Percentiles rank a stretch among this genome's conserved stretches.
Evolutionary conservation across 1,140 invertebrate genomes (phyloP).

Genomic region (Drosophila santomea): DNA sequence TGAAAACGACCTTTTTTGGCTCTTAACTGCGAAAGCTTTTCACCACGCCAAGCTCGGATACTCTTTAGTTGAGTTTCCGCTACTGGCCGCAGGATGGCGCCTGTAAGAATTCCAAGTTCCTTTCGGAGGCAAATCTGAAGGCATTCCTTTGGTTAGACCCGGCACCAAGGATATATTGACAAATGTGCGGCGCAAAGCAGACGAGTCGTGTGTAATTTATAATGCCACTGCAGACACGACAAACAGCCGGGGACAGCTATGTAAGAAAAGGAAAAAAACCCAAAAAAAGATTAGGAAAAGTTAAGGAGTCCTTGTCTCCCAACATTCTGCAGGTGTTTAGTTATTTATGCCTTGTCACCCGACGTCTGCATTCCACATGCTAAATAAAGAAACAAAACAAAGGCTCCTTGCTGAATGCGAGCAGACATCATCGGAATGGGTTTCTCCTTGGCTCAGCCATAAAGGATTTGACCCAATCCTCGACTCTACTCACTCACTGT

Average conservation of each 20-base stretch:
- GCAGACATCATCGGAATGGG: constrained; percentile 36
- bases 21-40: constrained; percentile 53
- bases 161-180: constrained; percentile 56
- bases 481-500: constrained; percentile 3
- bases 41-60: constrained; percentile 58
- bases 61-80: neutral
- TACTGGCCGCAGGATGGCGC: constrained; percentile 45
- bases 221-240: constrained; percentile 70
- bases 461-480: constrained; percentile 64
- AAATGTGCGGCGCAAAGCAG: constrained; percentile 61
- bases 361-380: constrained; percentile 55
- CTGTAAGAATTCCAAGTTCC: neutral
- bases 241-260: constrained; percentile 44
- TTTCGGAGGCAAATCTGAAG: constrained; percentile 63
- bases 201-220: constrained; percentile 71
- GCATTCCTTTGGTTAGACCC: constrained; percentile 27
- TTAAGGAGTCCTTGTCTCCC: constrained; percentile 36
- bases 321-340: constrained; percentile 79
- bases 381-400: constrained; percentile 58
- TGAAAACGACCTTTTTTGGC: constrained; percentile 5
- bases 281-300: constrained; percentile 6
- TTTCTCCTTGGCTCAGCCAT: constrained; percentile 14
- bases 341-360: constrained; percentile 81
- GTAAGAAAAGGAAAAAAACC: neutral
- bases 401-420: constrained; percentile 48